These are phyloP conservation scores for cattle (Bos taurus) DNA, from an alignment of 2,113 vertebrate species.

Conservation along the genomic window DNA sequence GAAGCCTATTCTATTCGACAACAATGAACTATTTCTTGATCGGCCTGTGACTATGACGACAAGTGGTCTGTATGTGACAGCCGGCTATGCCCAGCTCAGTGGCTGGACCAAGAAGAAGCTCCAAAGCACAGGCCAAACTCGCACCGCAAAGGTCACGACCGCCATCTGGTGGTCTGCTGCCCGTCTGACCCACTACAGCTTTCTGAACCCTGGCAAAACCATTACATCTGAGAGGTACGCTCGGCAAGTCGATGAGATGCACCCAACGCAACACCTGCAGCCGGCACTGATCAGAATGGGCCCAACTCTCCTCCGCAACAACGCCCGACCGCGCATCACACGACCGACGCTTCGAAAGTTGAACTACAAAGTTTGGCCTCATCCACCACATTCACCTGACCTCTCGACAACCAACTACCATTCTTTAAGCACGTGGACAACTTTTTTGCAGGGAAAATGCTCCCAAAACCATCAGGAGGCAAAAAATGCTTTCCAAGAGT, in stretches of 20 bases:
- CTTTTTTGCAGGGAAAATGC: neutral
- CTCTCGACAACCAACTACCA: neutral
- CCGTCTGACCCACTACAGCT: neutral
- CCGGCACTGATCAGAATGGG: neutral
- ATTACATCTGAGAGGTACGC: neutral
- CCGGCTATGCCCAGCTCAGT: neutral
- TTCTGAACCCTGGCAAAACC: neutral
- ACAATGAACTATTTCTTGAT: neutral
- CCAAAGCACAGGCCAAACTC: neutral
- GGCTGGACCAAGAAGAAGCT: neutral
- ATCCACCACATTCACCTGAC: neutral
- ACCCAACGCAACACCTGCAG: neutral
- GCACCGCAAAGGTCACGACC: accelerated
- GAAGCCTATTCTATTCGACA: neutral
- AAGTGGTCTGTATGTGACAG: neutral
- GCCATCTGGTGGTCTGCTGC: neutral
- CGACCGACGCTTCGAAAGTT: accelerated
- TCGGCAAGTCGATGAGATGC: neutral
- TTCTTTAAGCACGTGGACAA: neutral
- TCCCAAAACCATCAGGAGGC: neutral
- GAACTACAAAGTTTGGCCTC: neutral
- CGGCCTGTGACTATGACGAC: neutral
- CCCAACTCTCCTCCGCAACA: neutral
- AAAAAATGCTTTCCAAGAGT: neutral
- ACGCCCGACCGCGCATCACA: accelerated